Percentiles rank a stretch among this genome's conserved stretches.
Evolutionary conservation across 1,140 invertebrate genomes (phyloP).

Genomic region (Ericerus pela): DNA sequence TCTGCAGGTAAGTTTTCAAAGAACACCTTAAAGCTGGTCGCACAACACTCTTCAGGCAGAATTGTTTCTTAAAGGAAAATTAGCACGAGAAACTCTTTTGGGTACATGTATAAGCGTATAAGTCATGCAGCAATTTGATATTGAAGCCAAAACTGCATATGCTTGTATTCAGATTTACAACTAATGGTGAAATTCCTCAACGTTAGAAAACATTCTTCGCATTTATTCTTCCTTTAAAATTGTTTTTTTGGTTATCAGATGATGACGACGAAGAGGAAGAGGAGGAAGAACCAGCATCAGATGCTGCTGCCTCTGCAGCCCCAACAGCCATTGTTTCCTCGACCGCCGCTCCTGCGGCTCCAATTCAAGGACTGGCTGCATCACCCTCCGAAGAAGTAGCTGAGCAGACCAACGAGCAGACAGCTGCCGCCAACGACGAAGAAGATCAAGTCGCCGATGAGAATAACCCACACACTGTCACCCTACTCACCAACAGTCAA

Average conservation of each 20-base stretch:
- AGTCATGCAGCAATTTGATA: too few species aligned
- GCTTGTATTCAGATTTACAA: too few species aligned
- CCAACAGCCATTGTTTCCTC: not conserved
- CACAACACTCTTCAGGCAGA: too few species aligned
- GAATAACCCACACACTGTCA: not conserved
- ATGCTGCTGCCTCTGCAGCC: not conserved
- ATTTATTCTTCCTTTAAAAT: not conserved
- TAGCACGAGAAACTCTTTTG: too few species aligned
- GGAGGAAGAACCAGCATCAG: not conserved
- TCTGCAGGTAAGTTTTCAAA: too few species aligned
- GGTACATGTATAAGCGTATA: too few species aligned
- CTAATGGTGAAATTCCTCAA: too few species aligned
- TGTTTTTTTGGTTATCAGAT: not conserved
- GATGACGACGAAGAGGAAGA: slow-evolving; percentile 3
- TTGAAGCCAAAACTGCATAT: too few species aligned
- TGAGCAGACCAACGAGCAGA: not conserved
- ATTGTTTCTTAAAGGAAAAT: too few species aligned
- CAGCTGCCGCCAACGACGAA: not conserved
- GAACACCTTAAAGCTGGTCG: too few species aligned
- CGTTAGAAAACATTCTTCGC: too few species aligned
- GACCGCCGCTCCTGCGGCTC: not conserved
- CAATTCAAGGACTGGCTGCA: not conserved
- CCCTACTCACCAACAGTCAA: not conserved
- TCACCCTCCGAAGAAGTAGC: not conserved
- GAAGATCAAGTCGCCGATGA: slow-evolving; percentile 2